Evolutionary conservation across 2,797 vertebrate genomes (phyloP).

Genomic region (Nothura maculosa): DNA sequence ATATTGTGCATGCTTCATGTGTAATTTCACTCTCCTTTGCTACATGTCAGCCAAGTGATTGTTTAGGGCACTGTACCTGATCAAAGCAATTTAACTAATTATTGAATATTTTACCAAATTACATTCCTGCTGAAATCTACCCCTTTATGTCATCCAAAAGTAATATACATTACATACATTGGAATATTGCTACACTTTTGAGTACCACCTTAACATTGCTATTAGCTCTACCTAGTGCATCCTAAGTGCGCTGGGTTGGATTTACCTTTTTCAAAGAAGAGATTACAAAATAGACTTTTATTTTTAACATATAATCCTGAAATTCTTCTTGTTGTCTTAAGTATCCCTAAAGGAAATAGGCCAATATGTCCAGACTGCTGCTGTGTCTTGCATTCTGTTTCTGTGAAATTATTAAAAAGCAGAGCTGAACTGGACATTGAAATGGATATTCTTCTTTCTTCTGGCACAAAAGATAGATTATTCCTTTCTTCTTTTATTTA

Average conservation of each 20-base stretch:
- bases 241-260: not conserved
- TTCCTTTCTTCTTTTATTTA: constrained; percentile 25
- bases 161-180: not conserved
- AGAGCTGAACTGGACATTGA: not conserved
- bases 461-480: not conserved
- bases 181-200: not conserved
- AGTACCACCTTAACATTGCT: not conserved
- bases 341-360: not conserved
- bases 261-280: not conserved
- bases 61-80: constrained; percentile 14
- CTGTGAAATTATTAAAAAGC: not conserved
- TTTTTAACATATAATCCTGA: not conserved
- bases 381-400: not conserved
- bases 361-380: not conserved
- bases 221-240: not conserved
- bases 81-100: constrained; percentile 14
- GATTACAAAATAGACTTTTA: not conserved
- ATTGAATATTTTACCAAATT: not conserved
- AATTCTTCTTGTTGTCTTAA: not conserved
- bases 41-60: constrained; percentile 30
- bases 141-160: not conserved
- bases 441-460: not conserved
- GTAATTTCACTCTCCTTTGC: constrained; percentile 39
- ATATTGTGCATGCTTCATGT: constrained; percentile 2
- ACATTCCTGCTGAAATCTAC: not conserved